These are phyloP conservation scores for Macrophya annulata DNA, from an alignment of 2,888 invertebrate genomes.

Conservation along the genomic window DNA sequence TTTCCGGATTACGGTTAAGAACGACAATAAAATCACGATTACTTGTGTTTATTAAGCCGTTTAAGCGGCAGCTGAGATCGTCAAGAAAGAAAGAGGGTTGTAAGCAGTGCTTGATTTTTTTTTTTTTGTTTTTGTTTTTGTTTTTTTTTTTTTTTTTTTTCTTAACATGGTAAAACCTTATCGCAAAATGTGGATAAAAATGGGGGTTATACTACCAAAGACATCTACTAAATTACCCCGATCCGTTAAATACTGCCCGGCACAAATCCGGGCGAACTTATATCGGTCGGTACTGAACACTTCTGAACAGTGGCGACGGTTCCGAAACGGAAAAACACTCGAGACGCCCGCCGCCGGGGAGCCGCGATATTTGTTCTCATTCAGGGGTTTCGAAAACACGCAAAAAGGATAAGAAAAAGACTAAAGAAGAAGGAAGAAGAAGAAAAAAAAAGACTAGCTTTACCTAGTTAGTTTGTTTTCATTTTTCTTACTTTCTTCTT, in stretches of 20 bases:
- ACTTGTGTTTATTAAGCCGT: constrained; percentile 41
- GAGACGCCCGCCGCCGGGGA: not conserved
- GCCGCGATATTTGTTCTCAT: not conserved
- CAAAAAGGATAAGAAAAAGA: not conserved
- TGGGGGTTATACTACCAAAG: not conserved
- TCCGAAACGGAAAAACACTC: not conserved
- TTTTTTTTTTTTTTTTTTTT: not conserved
- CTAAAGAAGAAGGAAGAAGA: not conserved
- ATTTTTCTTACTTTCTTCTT: not conserved
- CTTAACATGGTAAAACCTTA: constrained; percentile 15
- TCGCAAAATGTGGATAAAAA: constrained; percentile 9
- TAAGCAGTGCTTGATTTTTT: not conserved
- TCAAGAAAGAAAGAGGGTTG: not conserved
- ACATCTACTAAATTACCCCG: not conserved
- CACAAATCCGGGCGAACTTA: not conserved
- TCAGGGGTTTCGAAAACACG: constrained; percentile 1
- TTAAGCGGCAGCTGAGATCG: constrained; percentile 5
- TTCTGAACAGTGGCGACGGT: not conserved
- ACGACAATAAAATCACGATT: constrained; percentile 34
- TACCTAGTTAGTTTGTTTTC: not conserved
- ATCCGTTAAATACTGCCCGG: not conserved
- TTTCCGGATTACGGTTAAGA: constrained; percentile 26
- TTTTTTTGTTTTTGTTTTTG: not conserved
- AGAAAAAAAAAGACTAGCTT: not conserved
- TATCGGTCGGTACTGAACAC: not conserved